Percentiles rank a stretch among this genome's conserved stretches.
Evolutionary conservation across 1,140 invertebrate genomes (phyloP).

Genomic region (Drosophila asahinai): DNA sequence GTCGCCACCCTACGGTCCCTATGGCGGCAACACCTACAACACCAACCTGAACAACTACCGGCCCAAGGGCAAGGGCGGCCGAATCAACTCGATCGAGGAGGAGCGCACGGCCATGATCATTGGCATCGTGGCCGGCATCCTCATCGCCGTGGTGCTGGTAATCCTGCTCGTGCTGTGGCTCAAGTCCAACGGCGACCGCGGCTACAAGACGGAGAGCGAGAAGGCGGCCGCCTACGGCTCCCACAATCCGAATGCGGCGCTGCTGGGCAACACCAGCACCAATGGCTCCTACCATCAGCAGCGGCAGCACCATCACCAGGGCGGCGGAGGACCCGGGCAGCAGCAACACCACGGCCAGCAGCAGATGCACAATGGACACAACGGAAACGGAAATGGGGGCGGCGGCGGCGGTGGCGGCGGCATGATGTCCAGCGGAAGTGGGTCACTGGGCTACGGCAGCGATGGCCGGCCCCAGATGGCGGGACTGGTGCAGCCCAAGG

Average conservation of each 20-base stretch:
- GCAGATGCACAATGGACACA: conserved; percentile 62
- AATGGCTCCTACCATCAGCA: conserved; percentile 83
- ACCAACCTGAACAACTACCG: conserved; percentile 75
- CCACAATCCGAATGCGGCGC: conserved; percentile 90
- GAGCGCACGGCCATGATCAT: conserved; percentile 92
- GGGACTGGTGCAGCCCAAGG: conserved; percentile 86
- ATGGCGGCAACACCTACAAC: conserved; percentile 71
- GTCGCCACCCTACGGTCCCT: conserved; percentile 80
- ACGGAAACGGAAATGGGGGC: conserved; percentile 50
- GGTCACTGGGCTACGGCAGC: conserved; percentile 70
- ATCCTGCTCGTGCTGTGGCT: conserved; percentile 94
- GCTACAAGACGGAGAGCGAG: conserved; percentile 96
- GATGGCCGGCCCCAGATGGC: conserved; percentile 80
- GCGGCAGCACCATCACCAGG: conserved; percentile 85
- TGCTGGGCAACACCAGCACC: conserved; percentile 87
- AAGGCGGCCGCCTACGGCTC: conserved; percentile 89
- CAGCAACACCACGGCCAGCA: conserved; percentile 82
- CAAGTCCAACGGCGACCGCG: conserved; percentile 93
- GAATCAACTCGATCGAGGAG: conserved; percentile 90
- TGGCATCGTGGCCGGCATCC: conserved; percentile 94
- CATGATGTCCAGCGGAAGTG: conserved; percentile 76
- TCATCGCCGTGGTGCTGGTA: conserved; percentile 96
- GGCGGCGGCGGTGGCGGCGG: conserved; percentile 54
- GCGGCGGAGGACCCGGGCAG: conserved; percentile 43
- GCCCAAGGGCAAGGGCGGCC: conserved; percentile 86